Conservation (phyloP, 2,888 invertebrate species). For the Lysandra bellargus region DNA sequence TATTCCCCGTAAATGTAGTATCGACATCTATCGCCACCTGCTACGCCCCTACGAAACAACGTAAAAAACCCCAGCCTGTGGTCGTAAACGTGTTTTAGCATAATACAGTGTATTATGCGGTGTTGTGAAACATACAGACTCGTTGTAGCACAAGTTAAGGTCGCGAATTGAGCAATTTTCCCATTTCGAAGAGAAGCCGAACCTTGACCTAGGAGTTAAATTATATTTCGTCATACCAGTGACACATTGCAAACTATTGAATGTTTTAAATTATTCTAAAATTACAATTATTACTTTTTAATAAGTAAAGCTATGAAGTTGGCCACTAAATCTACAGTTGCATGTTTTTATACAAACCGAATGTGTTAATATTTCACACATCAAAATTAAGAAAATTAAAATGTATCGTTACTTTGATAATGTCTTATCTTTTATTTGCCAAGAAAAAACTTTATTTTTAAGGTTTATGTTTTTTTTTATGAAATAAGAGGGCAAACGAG, state of each 20-base stretch:
- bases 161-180: slow-evolving; percentile 78
- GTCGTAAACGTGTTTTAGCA: slow-evolving; percentile 39
- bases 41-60: neutral
- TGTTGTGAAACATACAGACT: slow-evolving; percentile 57
- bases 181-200: slow-evolving; percentile 76
- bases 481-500: too few relatives aligned
- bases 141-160: slow-evolving; percentile 70
- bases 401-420: too few relatives aligned
- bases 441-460: neutral
- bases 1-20: too few relatives aligned
- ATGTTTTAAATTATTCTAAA: slow-evolving; percentile 34
- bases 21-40: neutral
- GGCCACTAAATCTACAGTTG: too few relatives aligned
- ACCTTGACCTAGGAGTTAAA: slow-evolving; percentile 79
- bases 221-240: slow-evolving; percentile 68
- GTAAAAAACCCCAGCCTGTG: slow-evolving; percentile 32
- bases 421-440: too few relatives aligned
- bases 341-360: neutral
- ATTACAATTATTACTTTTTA: neutral
- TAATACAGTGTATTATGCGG: slow-evolving; percentile 38
- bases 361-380: too few relatives aligned
- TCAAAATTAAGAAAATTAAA: too few relatives aligned
- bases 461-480: neutral
- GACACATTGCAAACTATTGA: slow-evolving; percentile 52
- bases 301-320: neutral